phyloP scores from a whole-genome alignment of 92 coral and sea anemone genomes.

The Zoanthus sociatus region DNA sequence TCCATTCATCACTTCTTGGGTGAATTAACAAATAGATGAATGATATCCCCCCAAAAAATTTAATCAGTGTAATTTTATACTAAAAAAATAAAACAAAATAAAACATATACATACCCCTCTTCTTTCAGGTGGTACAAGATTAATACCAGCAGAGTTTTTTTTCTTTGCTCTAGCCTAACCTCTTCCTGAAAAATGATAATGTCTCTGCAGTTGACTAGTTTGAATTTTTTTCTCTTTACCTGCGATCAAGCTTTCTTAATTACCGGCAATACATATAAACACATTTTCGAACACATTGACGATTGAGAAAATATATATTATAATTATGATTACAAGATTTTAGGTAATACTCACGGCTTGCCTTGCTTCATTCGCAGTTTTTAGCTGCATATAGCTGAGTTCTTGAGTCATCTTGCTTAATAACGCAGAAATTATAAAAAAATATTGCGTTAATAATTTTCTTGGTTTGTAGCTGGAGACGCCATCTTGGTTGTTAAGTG shows the following conservation, averaged over 20 bases:
- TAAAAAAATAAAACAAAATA: neutral
- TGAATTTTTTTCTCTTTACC: neutral
- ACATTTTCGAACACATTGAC: neutral
- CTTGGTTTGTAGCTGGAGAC: conserved; percentile 41
- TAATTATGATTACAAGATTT: neutral
- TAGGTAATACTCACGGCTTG: conserved; percentile 72
- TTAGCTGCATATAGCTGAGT: conserved; percentile 94
- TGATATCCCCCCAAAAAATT: neutral
- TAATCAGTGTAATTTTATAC: too few species aligned
- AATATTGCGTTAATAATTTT: conserved; percentile 19
- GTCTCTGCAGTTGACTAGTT: neutral
- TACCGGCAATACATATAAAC: neutral
- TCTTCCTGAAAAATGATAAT: conserved; percentile 69
- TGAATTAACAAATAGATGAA: too few species aligned
- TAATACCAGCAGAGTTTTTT: conserved; percentile 83
- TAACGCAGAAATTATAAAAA: neutral
- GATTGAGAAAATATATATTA: neutral
- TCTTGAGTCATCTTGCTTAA: conserved; percentile 84
- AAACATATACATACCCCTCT: conserved; percentile 72
- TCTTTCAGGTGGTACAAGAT: conserved; percentile 84
- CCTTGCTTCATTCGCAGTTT: conserved; percentile 97
- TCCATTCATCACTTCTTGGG: too few species aligned
- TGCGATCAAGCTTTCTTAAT: neutral
- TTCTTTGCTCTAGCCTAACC: conserved; percentile 79
- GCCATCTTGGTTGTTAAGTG: conserved; percentile 75